These are phyloP conservation scores for Hyperopisus bebe DNA, from an alignment of 2,113 vertebrate genomes.

Conservation along the genomic window DNA sequence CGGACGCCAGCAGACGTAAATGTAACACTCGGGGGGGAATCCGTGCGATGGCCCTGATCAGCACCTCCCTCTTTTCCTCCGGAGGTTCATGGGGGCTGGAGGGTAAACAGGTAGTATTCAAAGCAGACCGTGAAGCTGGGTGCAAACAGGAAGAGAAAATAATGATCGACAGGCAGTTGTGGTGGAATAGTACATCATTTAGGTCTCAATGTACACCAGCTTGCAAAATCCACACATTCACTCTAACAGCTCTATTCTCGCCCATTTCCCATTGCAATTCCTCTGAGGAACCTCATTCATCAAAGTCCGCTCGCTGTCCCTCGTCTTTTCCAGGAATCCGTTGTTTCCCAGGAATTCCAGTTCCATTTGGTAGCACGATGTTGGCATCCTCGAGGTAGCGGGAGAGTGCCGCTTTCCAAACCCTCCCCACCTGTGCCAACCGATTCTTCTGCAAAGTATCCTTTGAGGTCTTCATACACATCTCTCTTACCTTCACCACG, in stretches of 20 bases:
- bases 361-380: neutral
- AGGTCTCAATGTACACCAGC: constrained; percentile 17
- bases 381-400: neutral
- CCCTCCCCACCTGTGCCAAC: neutral
- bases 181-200: constrained; percentile 8
- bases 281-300: neutral
- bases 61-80: neutral
- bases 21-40: neutral
- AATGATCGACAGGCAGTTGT: neutral
- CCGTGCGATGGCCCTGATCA: neutral
- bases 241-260: constrained; percentile 42
- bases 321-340: constrained; percentile 22
- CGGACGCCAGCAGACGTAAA: neutral
- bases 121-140: neutral
- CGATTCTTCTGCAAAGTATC: neutral
- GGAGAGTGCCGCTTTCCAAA: neutral
- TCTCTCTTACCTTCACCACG: constrained; percentile 12
- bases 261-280: neutral
- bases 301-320: neutral
- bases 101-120: neutral
- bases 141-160: neutral
- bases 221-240: neutral
- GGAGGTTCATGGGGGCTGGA: neutral
- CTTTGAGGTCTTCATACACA: neutral
- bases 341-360: constrained; percentile 24